These are phyloP conservation scores for Zeus faber DNA, from an alignment of 2,113 vertebrate species.

Conservation along the genomic window DNA sequence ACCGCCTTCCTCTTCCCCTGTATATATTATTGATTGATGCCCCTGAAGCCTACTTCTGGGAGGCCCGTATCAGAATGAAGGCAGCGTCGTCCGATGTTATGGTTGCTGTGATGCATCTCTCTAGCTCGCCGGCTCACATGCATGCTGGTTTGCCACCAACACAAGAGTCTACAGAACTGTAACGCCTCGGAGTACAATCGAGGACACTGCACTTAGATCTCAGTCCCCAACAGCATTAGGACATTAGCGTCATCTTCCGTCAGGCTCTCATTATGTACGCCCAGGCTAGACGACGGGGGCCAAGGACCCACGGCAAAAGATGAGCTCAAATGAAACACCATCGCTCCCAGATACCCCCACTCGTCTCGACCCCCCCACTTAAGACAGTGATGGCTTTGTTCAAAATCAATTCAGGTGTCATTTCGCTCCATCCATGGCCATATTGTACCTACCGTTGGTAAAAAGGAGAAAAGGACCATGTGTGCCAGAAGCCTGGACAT, in stretches of 20 bases:
- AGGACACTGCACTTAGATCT: conserved; percentile 35
- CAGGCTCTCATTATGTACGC: conserved; percentile 54
- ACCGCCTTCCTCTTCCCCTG: too few species aligned
- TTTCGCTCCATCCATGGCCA: too few species aligned
- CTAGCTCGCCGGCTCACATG: conserved; percentile 5
- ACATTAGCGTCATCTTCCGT: conserved; percentile 60
- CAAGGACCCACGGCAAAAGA: conserved; percentile 22
- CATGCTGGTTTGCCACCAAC: conserved; percentile 14
- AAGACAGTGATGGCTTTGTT: conserved; percentile 24
- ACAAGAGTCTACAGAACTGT: conserved; percentile 1
- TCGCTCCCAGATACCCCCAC: conserved; percentile 4
- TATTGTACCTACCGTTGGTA: too few species aligned
- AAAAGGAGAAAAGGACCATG: too few species aligned
- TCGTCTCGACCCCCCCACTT: conserved; percentile 32
- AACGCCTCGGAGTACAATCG: conserved; percentile 18
- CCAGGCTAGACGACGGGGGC: conserved; percentile 18
- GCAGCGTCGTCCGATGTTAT: too few species aligned
- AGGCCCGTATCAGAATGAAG: too few species aligned
- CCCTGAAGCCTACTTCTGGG: too few species aligned
- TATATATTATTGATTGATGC: too few species aligned
- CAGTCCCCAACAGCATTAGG: conserved; percentile 35
- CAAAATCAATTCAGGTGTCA: conserved; percentile 37
- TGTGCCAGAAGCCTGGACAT: too few species aligned
- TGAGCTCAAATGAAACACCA: too few species aligned
- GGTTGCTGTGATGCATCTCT: too few species aligned